Evolutionary conservation across 1,140 invertebrate species (phyloP), one percentile per base, ranked within the genome.

Genomic region (Drosophila sulfurigaster): DNA sequence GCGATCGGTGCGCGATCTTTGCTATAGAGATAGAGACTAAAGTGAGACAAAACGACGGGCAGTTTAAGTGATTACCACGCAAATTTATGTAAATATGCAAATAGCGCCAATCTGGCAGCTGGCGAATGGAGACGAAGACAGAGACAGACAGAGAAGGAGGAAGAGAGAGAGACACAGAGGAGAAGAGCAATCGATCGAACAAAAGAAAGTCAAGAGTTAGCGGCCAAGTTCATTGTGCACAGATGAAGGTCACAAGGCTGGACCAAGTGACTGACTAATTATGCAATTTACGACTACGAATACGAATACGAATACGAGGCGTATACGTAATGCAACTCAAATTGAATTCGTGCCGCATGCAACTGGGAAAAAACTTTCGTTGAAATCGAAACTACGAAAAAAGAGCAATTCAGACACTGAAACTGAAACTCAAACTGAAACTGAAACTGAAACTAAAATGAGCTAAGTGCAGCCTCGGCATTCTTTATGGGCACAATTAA

Each of bases 401-500:
- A 35, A 13, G 25, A 13, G 43, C 41, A 60, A 13, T 62, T 56
- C 20, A 25, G 25, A 30, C 30, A 38, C 25, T 30, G 16, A n/a
- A 69, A 5, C 64, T 48, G 15, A 66, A 66, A 25, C 54, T 13
- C 25, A 46, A 28, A 54, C 52, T 25, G 49, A 25, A 25, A 48
- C 4, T 68, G 11, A 68, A 20, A 32, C 1, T 51, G 38, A 13
- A 45, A 60, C 38, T 51, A 75, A 74, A 45, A 10, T 10, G 63
- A 52, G 25, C 3, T 62, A 7, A 11, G 1, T n/a, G 7, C 66
- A 70, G 56, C 66, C 72, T 71, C 73, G 46, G 15, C 77, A 89
- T 88, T 88, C 83, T 83, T 88, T 88, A 87, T 88, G 83, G 83
- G 80, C 83, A 88, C 83, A 88, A 88, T 88, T 88, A 89, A 88